These are phyloP conservation scores for Sisyra terminalis DNA, from an alignment of 2,888 invertebrate species.

Conservation along the genomic window DNA sequence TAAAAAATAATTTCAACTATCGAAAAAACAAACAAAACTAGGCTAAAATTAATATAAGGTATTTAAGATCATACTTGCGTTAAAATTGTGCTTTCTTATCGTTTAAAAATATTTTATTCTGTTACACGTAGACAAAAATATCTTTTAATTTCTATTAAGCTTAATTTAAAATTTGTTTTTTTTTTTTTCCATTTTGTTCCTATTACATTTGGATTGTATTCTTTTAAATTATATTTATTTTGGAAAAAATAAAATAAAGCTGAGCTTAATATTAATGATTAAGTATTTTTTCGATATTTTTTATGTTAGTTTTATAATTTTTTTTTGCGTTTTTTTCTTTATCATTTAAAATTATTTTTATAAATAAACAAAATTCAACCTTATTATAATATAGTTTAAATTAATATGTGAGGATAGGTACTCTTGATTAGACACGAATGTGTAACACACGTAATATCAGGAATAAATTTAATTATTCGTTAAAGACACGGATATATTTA, in stretches of 20 bases:
- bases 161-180: background rate
- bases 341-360: conserved; percentile 17
- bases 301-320: conserved; percentile 8
- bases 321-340: conserved; percentile 17
- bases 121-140: background rate
- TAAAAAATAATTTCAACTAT: no score
- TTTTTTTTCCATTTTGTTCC: background rate
- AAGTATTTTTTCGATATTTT: conserved; percentile 12
- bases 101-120: background rate
- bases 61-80: no score
- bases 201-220: conserved; percentile 3
- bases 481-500: background rate
- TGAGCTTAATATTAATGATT: conserved; percentile 18
- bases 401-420: conserved; percentile 4
- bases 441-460: conserved; percentile 4
- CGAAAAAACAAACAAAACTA: no score
- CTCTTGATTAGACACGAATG: conserved; percentile 3
- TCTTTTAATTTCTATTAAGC: background rate
- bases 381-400: conserved; percentile 8
- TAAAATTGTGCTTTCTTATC: background rate
- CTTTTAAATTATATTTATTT: conserved; percentile 2
- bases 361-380: conserved; percentile 4
- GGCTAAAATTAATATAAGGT: no score
- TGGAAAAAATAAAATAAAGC: conserved; percentile 23
- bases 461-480: background rate